phyloP scores from a whole-genome alignment of 23 tunicate genomes.

The Styela clava region DNA sequence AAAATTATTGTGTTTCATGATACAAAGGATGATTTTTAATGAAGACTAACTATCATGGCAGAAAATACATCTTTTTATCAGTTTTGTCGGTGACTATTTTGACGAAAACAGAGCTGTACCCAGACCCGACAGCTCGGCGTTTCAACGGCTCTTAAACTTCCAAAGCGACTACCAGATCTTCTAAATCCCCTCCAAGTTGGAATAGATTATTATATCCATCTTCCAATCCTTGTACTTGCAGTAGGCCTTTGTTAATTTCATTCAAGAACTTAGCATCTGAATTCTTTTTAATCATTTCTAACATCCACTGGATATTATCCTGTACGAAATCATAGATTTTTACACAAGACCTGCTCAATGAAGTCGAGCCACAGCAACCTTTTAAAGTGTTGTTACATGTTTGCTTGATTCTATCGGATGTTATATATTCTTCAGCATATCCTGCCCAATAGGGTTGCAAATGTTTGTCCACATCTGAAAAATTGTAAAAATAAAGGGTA shows the following conservation, averaged over 20 bases:
- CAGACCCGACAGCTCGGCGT: constrained; percentile 18
- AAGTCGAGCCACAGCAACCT: constrained; percentile 8
- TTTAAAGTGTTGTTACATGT: constrained; percentile 21
- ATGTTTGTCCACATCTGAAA: constrained; percentile 1
- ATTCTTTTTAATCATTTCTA: constrained; percentile 28
- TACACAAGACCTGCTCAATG: constrained; percentile 26
- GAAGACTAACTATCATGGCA: constrained; percentile 49
- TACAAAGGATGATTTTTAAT: constrained; percentile 32
- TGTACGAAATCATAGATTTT: constrained; percentile 14
- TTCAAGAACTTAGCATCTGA: constrained; percentile 33
- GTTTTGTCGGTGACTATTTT: constrained; percentile 31
- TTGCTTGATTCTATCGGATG: constrained; percentile 20
- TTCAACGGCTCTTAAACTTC: background rate
- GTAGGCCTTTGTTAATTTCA: constrained; percentile 21
- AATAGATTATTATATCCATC: constrained; percentile 35
- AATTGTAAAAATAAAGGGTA: too few species aligned
- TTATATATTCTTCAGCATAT: constrained; percentile 37
- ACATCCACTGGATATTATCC: constrained; percentile 29
- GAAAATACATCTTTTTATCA: constrained; percentile 24
- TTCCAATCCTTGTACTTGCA: constrained; percentile 54
- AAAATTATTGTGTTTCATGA: constrained; percentile 41
- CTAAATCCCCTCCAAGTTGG: constrained; percentile 35
- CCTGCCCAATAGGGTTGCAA: constrained; percentile 52
- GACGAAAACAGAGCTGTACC: constrained; percentile 45
- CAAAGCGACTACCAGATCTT: constrained; percentile 26